Evolutionary conservation across 2,797 vertebrate species (phyloP).

Genomic region (Poeciliopsis infans): DNA sequence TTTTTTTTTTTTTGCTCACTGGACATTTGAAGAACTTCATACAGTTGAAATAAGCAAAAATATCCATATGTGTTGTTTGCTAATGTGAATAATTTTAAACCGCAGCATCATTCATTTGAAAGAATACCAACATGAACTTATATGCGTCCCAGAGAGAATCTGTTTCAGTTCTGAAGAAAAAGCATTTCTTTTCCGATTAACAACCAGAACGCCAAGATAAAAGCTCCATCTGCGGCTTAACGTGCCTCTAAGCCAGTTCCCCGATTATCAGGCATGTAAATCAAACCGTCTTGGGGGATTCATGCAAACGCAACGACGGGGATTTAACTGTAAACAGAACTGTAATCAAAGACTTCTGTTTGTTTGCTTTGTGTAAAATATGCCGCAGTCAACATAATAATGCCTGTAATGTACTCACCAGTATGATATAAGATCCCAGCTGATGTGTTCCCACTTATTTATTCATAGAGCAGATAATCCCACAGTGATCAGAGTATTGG

Average conservation of each 20-base stretch:
- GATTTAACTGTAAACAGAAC: conserved; percentile 18
- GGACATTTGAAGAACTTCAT: too few relatives aligned
- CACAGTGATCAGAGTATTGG: conserved; percentile 36
- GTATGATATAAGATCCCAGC: conserved; percentile 15
- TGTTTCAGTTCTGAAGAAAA: conserved; percentile 12
- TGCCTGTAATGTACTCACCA: conserved; percentile 2
- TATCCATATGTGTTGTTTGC: not conserved
- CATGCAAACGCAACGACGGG: not conserved
- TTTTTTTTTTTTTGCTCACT: too few relatives aligned
- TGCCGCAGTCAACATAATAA: not conserved
- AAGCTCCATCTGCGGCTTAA: conserved; percentile 4
- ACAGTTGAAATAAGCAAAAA: too few relatives aligned
- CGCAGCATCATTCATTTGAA: not conserved
- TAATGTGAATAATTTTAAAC: not conserved
- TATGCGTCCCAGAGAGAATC: conserved; percentile 1
- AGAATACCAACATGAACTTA: not conserved
- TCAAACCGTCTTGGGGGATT: not conserved
- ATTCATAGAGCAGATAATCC: conserved; percentile 56
- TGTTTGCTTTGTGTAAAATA: conserved; percentile 15
- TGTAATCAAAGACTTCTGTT: conserved; percentile 14
- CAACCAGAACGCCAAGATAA: not conserved
- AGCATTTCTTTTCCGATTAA: not conserved
- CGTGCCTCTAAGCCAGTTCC: conserved; percentile 6
- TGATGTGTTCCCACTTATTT: conserved; percentile 42
- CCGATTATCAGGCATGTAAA: conserved; percentile 18